Percentiles rank a stretch among this genome's conserved stretches.
Evolutionary conservation across 64 coral and sea anemone species (phyloP).

Genomic region (Dendronephthya gigantea): DNA sequence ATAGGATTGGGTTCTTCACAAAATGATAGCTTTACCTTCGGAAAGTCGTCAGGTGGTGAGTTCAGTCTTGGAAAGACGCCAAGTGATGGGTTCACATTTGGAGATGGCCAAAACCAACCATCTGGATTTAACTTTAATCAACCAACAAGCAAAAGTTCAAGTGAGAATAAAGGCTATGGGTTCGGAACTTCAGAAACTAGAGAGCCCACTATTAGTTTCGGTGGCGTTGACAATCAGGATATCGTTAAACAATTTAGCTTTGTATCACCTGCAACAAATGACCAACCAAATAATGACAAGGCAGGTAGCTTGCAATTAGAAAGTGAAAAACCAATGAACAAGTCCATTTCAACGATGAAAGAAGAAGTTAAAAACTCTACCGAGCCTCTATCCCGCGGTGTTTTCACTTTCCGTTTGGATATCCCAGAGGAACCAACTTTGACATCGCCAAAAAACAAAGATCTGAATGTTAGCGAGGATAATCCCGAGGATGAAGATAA

Average conservation of each 20-base stretch:
- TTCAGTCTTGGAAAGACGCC: background rate
- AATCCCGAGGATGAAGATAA: constrained; percentile 40
- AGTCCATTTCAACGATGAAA: background rate
- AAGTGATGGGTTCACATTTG: background rate
- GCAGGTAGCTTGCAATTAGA: too few relatives aligned
- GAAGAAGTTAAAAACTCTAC: background rate
- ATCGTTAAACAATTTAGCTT: background rate
- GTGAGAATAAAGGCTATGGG: background rate
- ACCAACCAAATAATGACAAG: too few relatives aligned
- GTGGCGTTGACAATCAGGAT: background rate
- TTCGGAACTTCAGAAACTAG: constrained; percentile 37
- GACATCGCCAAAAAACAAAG: background rate
- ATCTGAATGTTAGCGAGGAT: background rate
- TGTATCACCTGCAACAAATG: background rate
- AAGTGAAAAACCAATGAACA: too few relatives aligned
- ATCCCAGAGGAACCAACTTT: background rate
- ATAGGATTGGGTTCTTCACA: background rate
- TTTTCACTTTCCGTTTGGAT: background rate
- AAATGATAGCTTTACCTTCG: background rate
- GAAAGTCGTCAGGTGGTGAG: background rate
- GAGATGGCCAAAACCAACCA: background rate
- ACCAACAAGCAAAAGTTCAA: background rate
- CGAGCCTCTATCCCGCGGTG: background rate
- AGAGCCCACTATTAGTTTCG: background rate
- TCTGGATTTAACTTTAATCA: background rate